Evolutionary conservation across 2,888 invertebrate genomes (phyloP).

Genomic region (Theodoxus fluviatilis): DNA sequence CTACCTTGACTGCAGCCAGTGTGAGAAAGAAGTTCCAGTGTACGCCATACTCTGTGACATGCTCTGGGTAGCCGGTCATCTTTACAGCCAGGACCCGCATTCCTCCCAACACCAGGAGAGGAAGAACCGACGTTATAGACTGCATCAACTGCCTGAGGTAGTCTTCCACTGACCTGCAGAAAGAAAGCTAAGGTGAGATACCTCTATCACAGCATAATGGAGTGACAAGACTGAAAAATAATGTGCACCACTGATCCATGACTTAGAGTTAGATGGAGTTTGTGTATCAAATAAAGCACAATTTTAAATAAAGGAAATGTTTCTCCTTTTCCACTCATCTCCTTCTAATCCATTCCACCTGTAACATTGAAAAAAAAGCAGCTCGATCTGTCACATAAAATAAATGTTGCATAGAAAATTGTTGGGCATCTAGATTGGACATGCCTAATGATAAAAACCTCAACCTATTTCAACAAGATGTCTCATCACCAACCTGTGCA

Average conservation of each 20-base stretch:
- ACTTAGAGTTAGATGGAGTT: no score
- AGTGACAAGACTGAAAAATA: neutral
- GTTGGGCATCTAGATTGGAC: no score
- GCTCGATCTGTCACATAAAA: no score
- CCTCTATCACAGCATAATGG: neutral
- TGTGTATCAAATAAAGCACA: no score
- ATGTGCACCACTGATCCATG: neutral
- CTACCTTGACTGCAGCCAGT: slow-evolving; percentile 81
- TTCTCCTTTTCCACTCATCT: no score
- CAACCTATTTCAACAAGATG: no score
- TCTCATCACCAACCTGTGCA: no score
- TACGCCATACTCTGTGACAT: slow-evolving; percentile 90
- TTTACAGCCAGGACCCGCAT: slow-evolving; percentile 65
- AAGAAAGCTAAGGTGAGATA: neutral
- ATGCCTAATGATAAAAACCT: no score
- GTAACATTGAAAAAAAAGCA: no score
- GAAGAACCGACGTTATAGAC: slow-evolving; percentile 45
- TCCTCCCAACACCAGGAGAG: slow-evolving; percentile 67
- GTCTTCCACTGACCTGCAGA: neutral
- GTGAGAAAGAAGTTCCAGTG: slow-evolving; percentile 99
- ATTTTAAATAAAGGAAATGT: no score
- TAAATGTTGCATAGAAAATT: no score
- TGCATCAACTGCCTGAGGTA: slow-evolving; percentile 6
- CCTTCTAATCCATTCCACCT: no score
- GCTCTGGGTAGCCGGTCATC: slow-evolving; percentile 81